Base-by-base conservation (phyloP, 35 echinoderm and acorn worm genomes). In the Stichopus chloronotus region DNA sequence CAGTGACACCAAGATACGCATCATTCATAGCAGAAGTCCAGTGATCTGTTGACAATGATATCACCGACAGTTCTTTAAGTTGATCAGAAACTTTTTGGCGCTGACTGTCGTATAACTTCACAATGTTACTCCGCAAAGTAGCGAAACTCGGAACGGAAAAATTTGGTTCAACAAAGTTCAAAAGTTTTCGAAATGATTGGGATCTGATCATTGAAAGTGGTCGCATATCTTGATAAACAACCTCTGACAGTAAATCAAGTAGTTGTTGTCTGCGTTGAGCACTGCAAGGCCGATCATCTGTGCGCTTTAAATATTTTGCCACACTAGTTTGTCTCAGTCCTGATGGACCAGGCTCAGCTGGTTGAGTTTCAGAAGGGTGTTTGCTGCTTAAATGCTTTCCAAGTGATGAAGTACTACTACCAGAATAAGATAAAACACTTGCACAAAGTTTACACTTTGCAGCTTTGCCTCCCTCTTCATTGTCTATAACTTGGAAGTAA, bases 81-180 rank as follows among this genome's bases (percentile, higher is more conserved):
- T 87, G 12, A 19, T 87, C 0, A 5, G 59, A 20, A 58, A 57
- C 0, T 53, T 58, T 87, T n/a, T 58, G 5, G 59, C 84, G 78
- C 78, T 81, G 78, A 52, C 6, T 52, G 7, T 81, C 78, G 52
- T 87, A 87, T 59, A 87, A 87, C 24, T n/a, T n/a, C 8, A 12
- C 54, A 87, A 87, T 87, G 55, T 63, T 5, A 6, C 17, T n/a
- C 55, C 53, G 82, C 43, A 85, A 19, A 85, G 53, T 85, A 54
- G 17, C 82, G 4, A 58, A 53, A 85, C 53, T 87, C 19, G 56
- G 84, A 56, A 87, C 0, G 9, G 13, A 9, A 63, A 87, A 87
- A 87, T 87, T 87, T n/a, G 52, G 58, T 58, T 87, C 57, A 9
- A 87, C 84, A 87, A 59, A 87, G 84, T 87, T 87, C n/a, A n/a